phyloP scores from a whole-genome alignment of 1,140 invertebrate genomes.

The Anoplolepis gracilipes region DNA sequence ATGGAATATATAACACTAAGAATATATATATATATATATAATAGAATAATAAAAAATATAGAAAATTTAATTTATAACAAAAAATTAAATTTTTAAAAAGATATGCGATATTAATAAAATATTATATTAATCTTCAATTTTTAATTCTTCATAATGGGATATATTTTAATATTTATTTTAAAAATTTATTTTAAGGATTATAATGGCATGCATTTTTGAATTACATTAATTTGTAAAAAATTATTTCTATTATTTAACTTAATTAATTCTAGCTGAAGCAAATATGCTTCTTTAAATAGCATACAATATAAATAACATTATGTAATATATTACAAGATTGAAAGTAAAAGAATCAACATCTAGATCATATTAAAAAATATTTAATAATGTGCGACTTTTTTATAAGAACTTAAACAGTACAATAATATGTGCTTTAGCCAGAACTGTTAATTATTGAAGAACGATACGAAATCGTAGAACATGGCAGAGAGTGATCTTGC shows the following conservation, averaged over 20 bases:
- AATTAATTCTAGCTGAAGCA: background rate
- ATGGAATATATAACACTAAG: no score
- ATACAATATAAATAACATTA: background rate
- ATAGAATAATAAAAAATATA: no score
- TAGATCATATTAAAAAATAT: background rate
- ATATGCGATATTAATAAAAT: no score
- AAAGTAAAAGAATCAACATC: background rate
- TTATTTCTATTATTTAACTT: background rate
- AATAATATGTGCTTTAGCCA: background rate
- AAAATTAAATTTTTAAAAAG: no score
- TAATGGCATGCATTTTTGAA: background rate
- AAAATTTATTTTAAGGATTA: background rate
- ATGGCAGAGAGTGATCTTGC: slow-evolving; percentile 63
- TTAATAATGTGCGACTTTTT: background rate
- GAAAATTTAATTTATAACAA: no score
- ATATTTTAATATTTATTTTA: background rate
- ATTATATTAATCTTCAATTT: no score
- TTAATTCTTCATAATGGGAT: background rate
- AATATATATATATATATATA: no score
- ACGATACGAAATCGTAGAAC: slow-evolving; percentile 26
- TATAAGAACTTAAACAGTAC: background rate
- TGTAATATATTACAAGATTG: background rate
- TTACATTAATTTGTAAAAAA: background rate
- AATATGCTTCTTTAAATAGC: background rate
- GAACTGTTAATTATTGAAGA: slow-evolving; percentile 45